Base-by-base conservation (phyloP, 2,797 vertebrate genomes). In the Naso thynnoides region DNA sequence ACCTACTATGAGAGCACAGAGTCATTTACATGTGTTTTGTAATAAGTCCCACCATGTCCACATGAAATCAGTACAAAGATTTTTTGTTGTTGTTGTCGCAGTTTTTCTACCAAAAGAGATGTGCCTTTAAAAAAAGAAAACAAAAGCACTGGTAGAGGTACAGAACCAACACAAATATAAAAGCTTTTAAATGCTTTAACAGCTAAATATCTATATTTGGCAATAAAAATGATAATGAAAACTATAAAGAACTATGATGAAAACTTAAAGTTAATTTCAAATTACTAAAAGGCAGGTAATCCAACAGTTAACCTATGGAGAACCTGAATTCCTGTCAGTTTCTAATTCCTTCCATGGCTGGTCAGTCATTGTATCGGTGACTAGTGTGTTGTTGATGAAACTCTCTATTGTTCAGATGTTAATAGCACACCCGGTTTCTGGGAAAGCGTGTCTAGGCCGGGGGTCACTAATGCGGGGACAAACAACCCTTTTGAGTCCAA, bases 341-440 rank as follows among this genome's bases (percentile, higher is more conserved):
- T 53, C 58, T 38, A 47, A 49, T 29, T 81, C 50, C 21, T 57
- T 69, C 50, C 44, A 33, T 33, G 61, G 72, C 73, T 73, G 36
- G 55, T 60, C 62, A 57, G 53, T 53, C 23, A 80, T 56, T 81
- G 31, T 70, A 82, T 88, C 71, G 52, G 45, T 85, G 58, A 68
- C 73, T 53, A 65, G 47, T 29, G 27, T 77, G 61, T 69, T 86
- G 84, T 76, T 83, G 67, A 71, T 79, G 50, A 82, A 84, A 76
- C 75, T 83, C 78, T 84, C 86, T 29, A 93, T 92, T 92, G 90
- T 93, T 89, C 77, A 58, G 59, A 88, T 65, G 77, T 79, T 86
- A 90, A 89, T 79, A 83, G 67, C 84, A 82, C 85, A 80, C 81
- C 78, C 69, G 48, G 79, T 85, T 85, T 89, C 88, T 82, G 83